These are phyloP conservation scores for Megaleporinus macrocephalus DNA, from an alignment of 2,113 vertebrate genomes.

Conservation along the genomic window DNA sequence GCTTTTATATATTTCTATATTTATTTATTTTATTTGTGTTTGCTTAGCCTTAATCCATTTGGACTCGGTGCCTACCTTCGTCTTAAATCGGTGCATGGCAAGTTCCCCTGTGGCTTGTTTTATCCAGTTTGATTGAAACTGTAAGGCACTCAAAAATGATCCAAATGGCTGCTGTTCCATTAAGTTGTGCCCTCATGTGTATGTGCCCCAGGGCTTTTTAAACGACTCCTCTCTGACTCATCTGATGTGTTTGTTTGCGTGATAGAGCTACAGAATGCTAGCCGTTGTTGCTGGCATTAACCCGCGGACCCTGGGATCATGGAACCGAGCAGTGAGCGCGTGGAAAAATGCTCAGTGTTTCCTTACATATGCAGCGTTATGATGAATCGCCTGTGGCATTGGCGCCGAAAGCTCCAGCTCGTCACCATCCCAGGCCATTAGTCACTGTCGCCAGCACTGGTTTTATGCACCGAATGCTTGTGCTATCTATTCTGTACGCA, in stretches of 20 bases:
- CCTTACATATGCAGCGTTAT: slow-evolving; percentile 62
- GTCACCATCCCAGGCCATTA: slow-evolving; percentile 57
- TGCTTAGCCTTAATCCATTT: slow-evolving; percentile 39
- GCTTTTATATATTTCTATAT: slow-evolving; percentile 28
- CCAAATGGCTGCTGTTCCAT: background rate
- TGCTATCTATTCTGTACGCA: slow-evolving; percentile 45
- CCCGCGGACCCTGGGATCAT: slow-evolving; percentile 38
- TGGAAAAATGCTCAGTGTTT: slow-evolving; percentile 38
- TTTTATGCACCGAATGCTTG: slow-evolving; percentile 54
- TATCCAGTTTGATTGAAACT: slow-evolving; percentile 1
- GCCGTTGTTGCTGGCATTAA: slow-evolving; percentile 46
- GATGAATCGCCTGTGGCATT: slow-evolving; percentile 60
- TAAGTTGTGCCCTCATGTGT: background rate
- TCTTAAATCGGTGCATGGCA: slow-evolving; percentile 19
- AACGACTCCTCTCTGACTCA: slow-evolving; percentile 45
- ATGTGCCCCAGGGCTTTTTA: slow-evolving; percentile 4
- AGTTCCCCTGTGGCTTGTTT: background rate
- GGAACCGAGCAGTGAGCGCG: slow-evolving; percentile 36
- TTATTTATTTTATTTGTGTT: slow-evolving; percentile 4
- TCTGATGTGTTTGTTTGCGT: slow-evolving; percentile 32
- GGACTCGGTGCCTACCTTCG: slow-evolving; percentile 16
- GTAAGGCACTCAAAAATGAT: slow-evolving; percentile 12
- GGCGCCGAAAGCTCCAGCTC: slow-evolving; percentile 54
- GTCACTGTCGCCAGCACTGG: slow-evolving; percentile 57
- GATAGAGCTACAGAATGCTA: slow-evolving; percentile 19